phyloP scores from a whole-genome alignment of 2,113 vertebrate genomes.

The Tachycineta bicolor region DNA sequence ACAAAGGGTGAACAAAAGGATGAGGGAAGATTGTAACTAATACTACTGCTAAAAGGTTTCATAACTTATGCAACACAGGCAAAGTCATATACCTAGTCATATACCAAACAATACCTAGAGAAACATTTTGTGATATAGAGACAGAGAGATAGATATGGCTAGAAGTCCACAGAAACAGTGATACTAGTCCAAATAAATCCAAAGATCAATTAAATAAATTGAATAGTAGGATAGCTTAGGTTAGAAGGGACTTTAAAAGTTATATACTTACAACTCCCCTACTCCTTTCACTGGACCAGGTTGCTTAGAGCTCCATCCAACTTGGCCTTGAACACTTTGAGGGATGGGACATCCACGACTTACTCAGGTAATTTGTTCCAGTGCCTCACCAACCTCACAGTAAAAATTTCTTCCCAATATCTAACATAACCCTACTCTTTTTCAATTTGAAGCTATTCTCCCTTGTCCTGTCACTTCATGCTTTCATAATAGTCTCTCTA shows the following conservation, averaged over 20 bases:
- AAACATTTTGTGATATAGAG: background rate
- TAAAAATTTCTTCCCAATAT: background rate
- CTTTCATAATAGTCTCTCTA: background rate
- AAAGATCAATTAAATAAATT: background rate
- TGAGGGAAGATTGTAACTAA: background rate
- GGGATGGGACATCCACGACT: background rate
- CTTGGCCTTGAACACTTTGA: background rate
- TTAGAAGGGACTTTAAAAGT: background rate
- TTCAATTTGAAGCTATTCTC: background rate
- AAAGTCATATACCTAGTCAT: no score
- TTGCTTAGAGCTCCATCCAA: background rate
- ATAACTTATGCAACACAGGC: background rate
- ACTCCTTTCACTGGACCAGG: background rate
- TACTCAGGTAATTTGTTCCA: background rate
- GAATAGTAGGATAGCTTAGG: background rate
- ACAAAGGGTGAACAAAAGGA: background rate
- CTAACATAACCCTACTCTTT: background rate
- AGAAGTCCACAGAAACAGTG: background rate
- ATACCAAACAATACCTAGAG: background rate
- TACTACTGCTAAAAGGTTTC: background rate
- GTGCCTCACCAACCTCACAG: background rate
- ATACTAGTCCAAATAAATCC: background rate
- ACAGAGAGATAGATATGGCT: background rate
- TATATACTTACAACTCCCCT: background rate
- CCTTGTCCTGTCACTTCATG: background rate